phyloP scores from a whole-genome alignment of 1,140 invertebrate species.

The Cepaea nemoralis region DNA sequence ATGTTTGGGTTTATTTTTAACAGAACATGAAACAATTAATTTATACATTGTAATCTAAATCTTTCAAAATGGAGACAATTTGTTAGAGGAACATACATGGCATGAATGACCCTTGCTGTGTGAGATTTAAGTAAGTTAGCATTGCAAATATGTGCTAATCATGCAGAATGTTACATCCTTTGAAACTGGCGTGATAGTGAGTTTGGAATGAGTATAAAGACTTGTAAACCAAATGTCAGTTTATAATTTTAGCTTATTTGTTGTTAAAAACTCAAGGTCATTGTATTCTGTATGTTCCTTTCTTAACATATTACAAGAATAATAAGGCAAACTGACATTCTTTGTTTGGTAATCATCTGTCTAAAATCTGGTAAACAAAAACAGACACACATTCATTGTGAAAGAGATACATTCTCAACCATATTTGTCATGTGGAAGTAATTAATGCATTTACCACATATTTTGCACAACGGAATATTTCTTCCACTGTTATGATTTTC shows the following conservation, averaged over 20 bases:
- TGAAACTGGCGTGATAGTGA: background rate
- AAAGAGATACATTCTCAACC: too few species aligned
- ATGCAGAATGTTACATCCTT: background rate
- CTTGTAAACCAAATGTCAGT: background rate
- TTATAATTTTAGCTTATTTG: too few species aligned
- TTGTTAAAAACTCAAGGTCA: background rate
- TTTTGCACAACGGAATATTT: too few species aligned
- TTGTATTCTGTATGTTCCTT: background rate
- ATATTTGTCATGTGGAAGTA: too few species aligned
- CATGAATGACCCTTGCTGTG: background rate
- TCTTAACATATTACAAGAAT: background rate
- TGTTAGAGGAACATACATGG: background rate
- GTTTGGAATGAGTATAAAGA: background rate
- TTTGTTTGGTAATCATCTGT: too few species aligned
- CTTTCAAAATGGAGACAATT: background rate
- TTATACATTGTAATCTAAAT: background rate
- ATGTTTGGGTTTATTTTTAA: too few species aligned
- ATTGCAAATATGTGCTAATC: background rate
- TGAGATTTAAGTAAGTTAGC: background rate
- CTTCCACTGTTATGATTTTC: too few species aligned
- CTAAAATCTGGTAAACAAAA: too few species aligned
- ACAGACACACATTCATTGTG: too few species aligned
- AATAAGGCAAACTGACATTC: background rate
- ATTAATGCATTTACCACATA: too few species aligned
- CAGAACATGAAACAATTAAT: background rate